These are phyloP conservation scores for Brienomyrus longianalis DNA, from an alignment of 2,113 vertebrate genomes.

Conservation along the genomic window DNA sequence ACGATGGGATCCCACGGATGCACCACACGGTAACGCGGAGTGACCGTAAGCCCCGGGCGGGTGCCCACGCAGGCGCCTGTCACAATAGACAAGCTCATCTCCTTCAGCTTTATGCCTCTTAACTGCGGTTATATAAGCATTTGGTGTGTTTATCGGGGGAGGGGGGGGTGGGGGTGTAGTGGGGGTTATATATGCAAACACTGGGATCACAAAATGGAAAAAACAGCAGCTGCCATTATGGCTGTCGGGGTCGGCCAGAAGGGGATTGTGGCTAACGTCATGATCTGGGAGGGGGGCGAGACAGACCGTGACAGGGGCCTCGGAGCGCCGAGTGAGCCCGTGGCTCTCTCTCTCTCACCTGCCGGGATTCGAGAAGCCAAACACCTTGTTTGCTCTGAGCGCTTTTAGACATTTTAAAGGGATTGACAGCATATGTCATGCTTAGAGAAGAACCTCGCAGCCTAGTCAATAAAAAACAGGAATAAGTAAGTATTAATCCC, in stretches of 20 bases:
- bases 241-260: not conserved
- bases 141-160: not conserved
- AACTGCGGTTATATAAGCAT: not conserved
- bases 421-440: not conserved
- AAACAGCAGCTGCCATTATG: not conserved
- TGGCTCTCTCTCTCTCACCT: not conserved
- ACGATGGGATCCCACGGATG: not conserved
- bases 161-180: not conserved
- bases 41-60: not conserved
- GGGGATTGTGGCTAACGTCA: not conserved
- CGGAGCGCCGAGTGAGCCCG: not conserved
- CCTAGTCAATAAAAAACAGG: not conserved
- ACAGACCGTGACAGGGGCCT: not conserved
- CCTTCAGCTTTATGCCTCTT: not conserved
- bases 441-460: not conserved
- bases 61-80: not conserved
- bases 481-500: not conserved
- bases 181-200: not conserved
- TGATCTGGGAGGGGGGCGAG: not conserved
- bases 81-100: not conserved
- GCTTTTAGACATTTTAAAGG: not conserved
- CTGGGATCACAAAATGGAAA: not conserved
- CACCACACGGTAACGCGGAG: not conserved
- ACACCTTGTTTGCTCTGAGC: not conserved
- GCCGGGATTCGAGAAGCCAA: not conserved